Evolutionary conservation across 2,113 vertebrate species (phyloP), one percentile per base, ranked within the genome.

Genomic region (Scomber scombrus): DNA sequence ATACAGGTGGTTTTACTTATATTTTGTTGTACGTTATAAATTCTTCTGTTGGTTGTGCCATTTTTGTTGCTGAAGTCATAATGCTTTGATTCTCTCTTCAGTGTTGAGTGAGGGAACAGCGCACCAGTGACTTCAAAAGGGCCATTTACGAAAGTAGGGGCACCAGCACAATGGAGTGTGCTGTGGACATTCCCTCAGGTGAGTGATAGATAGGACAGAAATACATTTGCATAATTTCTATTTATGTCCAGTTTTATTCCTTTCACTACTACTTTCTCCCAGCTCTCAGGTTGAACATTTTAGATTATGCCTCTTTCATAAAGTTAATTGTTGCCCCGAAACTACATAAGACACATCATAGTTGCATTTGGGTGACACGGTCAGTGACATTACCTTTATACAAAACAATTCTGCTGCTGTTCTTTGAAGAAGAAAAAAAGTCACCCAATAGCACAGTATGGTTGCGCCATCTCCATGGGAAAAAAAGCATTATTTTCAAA

Each of bases 111-210:
- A 80, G 9, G 73, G 21, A 73, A 49, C 31, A 60, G 49, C 65
- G 75, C 46, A 49, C 40, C 69, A 73, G 71, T 75, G 62, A 75
- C 54, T 18, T 60, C 66, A 61, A 50, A 57, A 80, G 19, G 68
- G 26, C 10, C n/a, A 50, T 78, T 68, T 75, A 40, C 47, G 15
- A 68, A 55, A 73, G 40, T 51, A 63, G 52, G 26, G 52, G 11
- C 11, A 67, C 16, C 50, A 3, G 19, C 55, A 72, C 71, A 74
- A 94, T 95, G 95, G 94, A 95, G 26, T 92, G 85, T 92, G 87
- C 87, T 49, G 78, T 92, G 62, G 93, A 91, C 34, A 78, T 93
- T 52, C 90, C 82, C 57, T 86, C 89, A 64, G 94, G 95, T 95
- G 79, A 82, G 90, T 84, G 3, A 69, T 69, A 21, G 5, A 8